Percentiles rank a stretch among this genome's conserved stretches.
phyloP scores from a whole-genome alignment of 2,888 invertebrate species.

The Andrena hattorfiana region DNA sequence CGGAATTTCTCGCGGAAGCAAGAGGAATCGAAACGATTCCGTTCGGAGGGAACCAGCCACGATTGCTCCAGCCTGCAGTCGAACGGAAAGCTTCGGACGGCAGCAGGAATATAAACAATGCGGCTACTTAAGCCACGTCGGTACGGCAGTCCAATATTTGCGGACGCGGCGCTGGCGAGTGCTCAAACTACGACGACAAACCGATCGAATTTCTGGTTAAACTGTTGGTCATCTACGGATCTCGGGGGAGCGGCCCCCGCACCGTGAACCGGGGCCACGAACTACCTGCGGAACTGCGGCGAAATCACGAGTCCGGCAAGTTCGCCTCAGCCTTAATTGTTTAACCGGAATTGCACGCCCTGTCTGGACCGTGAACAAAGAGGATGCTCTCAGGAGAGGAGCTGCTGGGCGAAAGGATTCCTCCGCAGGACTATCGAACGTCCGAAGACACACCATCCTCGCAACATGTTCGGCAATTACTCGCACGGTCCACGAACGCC shows the following conservation, averaged over 20 bases:
- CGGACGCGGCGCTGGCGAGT: conserved; percentile 19
- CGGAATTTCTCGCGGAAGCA: too few species aligned
- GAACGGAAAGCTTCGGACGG: neutral
- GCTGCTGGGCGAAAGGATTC: neutral
- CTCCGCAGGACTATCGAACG: neutral
- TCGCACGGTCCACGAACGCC: neutral
- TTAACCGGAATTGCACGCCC: conserved; percentile 58
- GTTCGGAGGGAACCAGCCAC: neutral
- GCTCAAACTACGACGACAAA: conserved; percentile 63
- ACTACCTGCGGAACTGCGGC: conserved; percentile 64
- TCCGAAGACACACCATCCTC: neutral
- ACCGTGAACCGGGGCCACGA: conserved; percentile 39
- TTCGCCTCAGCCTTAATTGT: conserved; percentile 59
- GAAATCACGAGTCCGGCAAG: conserved; percentile 58
- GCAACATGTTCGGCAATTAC: neutral
- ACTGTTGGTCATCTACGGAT: conserved; percentile 68
- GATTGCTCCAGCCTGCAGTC: neutral
- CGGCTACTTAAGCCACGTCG: conserved; percentile 38
- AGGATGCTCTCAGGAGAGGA: conserved; percentile 24
- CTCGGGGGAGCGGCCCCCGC: conserved; percentile 43
- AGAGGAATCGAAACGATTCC: neutral
- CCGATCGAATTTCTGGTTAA: conserved; percentile 72
- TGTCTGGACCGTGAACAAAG: conserved; percentile 31
- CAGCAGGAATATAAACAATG: conserved; percentile 35
- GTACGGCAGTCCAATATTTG: conserved; percentile 55